Evolutionary conservation across 2,113 vertebrate genomes (phyloP), one percentile per base, ranked within the genome.

Genomic region (Conger conger): DNA sequence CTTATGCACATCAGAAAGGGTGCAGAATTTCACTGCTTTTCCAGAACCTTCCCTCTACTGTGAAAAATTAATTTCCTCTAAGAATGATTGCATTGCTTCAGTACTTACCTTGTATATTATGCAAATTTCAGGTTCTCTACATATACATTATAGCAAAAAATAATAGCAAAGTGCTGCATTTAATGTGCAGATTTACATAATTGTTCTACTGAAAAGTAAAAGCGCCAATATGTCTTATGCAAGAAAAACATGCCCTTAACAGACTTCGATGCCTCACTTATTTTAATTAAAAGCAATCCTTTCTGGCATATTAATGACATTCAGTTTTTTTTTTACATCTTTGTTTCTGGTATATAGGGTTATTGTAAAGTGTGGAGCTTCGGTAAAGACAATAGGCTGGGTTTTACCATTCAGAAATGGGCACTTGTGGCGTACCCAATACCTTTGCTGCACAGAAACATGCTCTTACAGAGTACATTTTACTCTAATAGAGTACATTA

Each of bases 211-310:
- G 27, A 33, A 73, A 73, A 33, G 11, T 23, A 27, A 13, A 73
- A 73, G 68, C 27, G 33, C n/a, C 23, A 73, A n/a, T 33, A 33
- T 73, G 9, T 73, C 2, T 9, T 73, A n/a, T 73, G n/a, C 68
- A 73, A 73, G n/a, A 20, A 80, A 84, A 80, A 89, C 88, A 93
- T 93, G 91, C 91, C 92, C 93, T 92, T 86, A 88, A 91, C 92
- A 88, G 88, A 93, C 93, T 94, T 94, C 92, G 93, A 94, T 94
- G 93, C 91, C 91, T 91, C 90, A 93, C 93, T 92, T 93, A 94
- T 94, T 94, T 93, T 91, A 94, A 73, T 73, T 73, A 30, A 30
- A 33, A 73, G 11, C 11, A 30, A 33, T 73, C 9, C 27, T 13
- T 13, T 73, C 68, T 73, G 68, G 68, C n/a, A 23, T 27, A 27